Base-by-base conservation (phyloP, 2,797 vertebrate genomes). In the Fistularia tabacaria region DNA sequence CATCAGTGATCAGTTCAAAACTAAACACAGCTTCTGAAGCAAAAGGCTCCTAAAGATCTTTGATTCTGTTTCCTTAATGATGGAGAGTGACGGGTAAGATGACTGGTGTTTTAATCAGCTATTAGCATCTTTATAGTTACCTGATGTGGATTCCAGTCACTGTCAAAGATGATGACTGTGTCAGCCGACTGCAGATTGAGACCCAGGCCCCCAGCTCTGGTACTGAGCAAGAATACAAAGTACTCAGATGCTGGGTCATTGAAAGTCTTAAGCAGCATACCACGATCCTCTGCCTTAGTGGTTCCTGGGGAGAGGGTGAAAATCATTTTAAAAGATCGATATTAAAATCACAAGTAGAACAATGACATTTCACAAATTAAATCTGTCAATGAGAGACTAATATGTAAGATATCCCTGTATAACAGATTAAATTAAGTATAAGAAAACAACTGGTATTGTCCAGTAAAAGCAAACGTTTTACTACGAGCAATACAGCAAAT, bases 141-240 rank as follows among this genome's bases (percentile, higher is more conserved):
- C 94, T 98, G 96, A 77, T 99, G 96, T 0, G 96, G 96, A 69
- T 99, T 99, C 96, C 96, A 99, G 89, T 99, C 96, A 9, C 94
- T 96, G 88, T 98, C 96, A 0, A 94, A 99, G 78, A 99, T 99
- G 74, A 99, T 90, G 63, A 99, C 96, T 0, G 96, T 99, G 73
- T 99, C 96, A 0, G 96, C 96, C 0, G 96, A 95, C 88, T 98
- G 96, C n/a, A 99, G 87, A 68, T 98, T 99, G 12, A 99, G 91
- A 0, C 97, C 96, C 49, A 99, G 89, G 0, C 97, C 97, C 0
- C 97, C 97, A 0, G 97, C 97, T 3, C 97, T 91, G 3, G 97
- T 99, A 64, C 95, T 98, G 65, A 99, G 93, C 85, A 99, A 76
- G 82, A 99, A 99, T 72, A 99, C 92, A 81, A 99, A 99, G 75